Conservation (phyloP, 2,888 invertebrate species). For the Drosophila monieri region DNA sequence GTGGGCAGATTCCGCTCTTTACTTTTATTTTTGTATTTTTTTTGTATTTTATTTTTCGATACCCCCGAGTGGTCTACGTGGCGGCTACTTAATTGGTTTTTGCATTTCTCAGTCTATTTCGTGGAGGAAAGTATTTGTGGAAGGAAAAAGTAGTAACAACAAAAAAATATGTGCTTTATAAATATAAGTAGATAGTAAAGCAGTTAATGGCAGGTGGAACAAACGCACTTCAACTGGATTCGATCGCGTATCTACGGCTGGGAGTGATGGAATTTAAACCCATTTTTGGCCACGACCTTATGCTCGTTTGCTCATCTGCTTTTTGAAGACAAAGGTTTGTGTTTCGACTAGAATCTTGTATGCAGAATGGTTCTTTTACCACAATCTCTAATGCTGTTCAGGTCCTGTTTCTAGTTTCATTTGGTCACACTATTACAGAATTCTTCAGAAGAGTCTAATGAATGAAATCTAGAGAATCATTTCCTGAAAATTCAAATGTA, state of each 20-base stretch:
- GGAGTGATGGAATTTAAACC: conserved; percentile 21
- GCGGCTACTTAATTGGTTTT: conserved; percentile 44
- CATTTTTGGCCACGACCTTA: conserved; percentile 23
- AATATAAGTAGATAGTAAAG: conserved; percentile 31
- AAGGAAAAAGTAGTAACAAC: conserved; percentile 28
- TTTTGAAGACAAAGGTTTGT: conserved; percentile 46
- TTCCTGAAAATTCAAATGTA: neutral
- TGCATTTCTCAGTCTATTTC: conserved; percentile 81
- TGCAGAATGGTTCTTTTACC: conserved; percentile 55
- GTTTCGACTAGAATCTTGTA: conserved; percentile 69
- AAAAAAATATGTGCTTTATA: conserved; percentile 30
- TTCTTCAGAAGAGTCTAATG: neutral
- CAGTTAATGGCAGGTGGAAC: conserved; percentile 34
- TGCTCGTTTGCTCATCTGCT: conserved; percentile 33
- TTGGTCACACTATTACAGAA: neutral
- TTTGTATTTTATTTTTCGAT: conserved; percentile 41
- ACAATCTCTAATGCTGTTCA: conserved; percentile 7
- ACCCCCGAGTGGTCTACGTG: conserved; percentile 48
- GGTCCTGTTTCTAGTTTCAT: neutral
- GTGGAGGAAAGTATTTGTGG: conserved; percentile 53
- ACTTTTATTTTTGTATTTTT: conserved; percentile 16
- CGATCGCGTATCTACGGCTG: conserved; percentile 3
- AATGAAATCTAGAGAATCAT: no score
- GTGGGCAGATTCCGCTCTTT: conserved; percentile 61
- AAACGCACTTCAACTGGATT: conserved; percentile 37